These are phyloP conservation scores for Spodoptera frugiperda DNA, from an alignment of 1,140 invertebrate genomes.

Conservation along the genomic window DNA sequence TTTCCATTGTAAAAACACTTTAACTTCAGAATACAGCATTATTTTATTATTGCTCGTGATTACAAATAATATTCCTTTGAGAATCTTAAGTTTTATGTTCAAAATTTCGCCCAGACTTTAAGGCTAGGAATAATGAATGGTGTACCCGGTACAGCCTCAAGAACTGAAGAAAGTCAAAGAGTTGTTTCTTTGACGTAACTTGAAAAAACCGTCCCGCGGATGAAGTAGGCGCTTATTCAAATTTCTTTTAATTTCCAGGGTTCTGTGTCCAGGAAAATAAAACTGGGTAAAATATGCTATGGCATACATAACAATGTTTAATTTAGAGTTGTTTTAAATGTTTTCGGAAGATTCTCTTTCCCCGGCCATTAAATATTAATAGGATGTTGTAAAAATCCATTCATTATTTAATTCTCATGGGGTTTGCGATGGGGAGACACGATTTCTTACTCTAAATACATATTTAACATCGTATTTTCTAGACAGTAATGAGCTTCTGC, in stretches of 20 bases:
- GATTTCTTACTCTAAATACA: background rate
- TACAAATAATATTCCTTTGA: conserved; percentile 34
- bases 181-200: conserved; percentile 41
- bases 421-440: background rate
- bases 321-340: conserved; percentile 28
- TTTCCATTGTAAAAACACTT: background rate
- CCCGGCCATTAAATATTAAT: conserved; percentile 20
- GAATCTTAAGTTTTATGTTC: conserved; percentile 10
- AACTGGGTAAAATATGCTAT: conserved; percentile 5
- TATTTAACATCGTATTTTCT: background rate
- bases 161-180: conserved; percentile 24
- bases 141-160: conserved; percentile 14
- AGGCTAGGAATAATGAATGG: conserved; percentile 37
- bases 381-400: conserved; percentile 2
- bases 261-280: conserved; percentile 24
- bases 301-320: conserved; percentile 29
- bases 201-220: conserved; percentile 20
- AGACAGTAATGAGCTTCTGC: background rate
- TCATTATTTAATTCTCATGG: conserved; percentile 20
- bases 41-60: conserved; percentile 36
- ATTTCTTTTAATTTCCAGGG: conserved; percentile 39
- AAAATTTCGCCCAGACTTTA: conserved; percentile 38
- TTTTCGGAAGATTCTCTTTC: conserved; percentile 19
- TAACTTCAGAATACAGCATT: conserved; percentile 12
- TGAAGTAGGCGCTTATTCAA: conserved; percentile 40